Evolutionary conservation across 2,797 vertebrate species (phyloP).

Genomic region (Parauchenoglanis ngamensis): DNA sequence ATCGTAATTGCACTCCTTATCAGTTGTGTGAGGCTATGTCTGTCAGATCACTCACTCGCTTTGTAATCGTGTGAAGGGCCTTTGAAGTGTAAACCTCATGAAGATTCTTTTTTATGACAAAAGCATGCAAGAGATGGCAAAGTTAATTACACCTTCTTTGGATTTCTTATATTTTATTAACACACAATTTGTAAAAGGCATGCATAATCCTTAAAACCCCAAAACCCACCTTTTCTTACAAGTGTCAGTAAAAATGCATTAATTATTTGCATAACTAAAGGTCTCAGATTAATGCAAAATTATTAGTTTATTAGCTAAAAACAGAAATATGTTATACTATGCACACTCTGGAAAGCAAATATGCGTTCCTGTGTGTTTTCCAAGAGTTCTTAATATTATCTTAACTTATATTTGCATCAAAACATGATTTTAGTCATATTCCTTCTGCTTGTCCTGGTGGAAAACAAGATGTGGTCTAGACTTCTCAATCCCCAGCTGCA

Average conservation of each 20-base stretch:
- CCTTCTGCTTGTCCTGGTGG: background rate
- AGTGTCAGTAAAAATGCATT: background rate
- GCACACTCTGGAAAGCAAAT: background rate
- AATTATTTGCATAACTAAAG: background rate
- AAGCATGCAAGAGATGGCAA: slow-evolving; percentile 14
- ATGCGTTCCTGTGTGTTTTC: background rate
- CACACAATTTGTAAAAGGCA: background rate
- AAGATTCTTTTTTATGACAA: slow-evolving; percentile 25
- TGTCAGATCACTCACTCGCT: slow-evolving; percentile 28
- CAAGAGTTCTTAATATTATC: background rate
- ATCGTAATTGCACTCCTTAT: slow-evolving; percentile 41
- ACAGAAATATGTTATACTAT: background rate
- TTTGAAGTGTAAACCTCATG: slow-evolving; percentile 31
- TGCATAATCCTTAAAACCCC: background rate
- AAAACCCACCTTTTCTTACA: background rate
- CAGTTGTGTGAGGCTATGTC: slow-evolving; percentile 8
- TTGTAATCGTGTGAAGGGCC: slow-evolving; percentile 19
- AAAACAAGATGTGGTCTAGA: background rate
- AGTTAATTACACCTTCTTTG: slow-evolving; percentile 22
- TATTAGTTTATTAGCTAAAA: background rate
- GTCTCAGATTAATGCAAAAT: background rate
- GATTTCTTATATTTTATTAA: slow-evolving; percentile 2
- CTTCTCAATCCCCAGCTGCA: background rate
- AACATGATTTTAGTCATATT: background rate
- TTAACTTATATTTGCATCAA: background rate